Evolutionary conservation across 2,888 invertebrate species (phyloP).

Genomic region (Eupithecia abbreviata): DNA sequence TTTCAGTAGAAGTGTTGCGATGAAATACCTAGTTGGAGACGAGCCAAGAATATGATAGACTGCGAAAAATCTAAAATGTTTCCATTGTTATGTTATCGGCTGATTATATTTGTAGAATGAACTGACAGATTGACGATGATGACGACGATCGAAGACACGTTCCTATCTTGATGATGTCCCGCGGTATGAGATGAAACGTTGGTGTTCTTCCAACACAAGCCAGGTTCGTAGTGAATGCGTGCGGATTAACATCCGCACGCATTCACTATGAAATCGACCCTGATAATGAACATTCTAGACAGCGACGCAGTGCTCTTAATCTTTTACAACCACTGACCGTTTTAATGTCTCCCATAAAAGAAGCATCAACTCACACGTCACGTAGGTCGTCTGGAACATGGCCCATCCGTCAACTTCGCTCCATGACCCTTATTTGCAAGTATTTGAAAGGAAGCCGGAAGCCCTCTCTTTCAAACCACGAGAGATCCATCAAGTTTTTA

Average conservation of each 20-base stretch:
- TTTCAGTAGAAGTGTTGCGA: neutral
- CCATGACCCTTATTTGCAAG: neutral
- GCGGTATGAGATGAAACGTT: neutral
- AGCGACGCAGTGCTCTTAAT: neutral
- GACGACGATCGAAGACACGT: neutral
- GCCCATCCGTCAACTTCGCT: neutral
- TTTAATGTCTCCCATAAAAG: neutral
- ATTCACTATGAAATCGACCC: neutral
- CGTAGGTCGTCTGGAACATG: neutral
- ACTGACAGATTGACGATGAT: neutral
- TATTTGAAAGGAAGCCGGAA: neutral
- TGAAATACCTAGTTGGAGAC: neutral
- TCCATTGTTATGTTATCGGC: neutral
- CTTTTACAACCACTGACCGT: neutral
- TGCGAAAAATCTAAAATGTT: neutral
- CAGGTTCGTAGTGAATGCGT: no score
- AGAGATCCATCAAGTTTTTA: neutral
- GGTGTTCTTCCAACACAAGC: neutral
- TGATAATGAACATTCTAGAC: neutral
- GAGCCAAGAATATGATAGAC: neutral
- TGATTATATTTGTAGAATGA: neutral
- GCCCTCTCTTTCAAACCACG: neutral
- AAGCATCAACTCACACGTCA: neutral
- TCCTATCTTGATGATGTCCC: neutral
- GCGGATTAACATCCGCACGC: no score